Base-by-base conservation (phyloP, 1,140 invertebrate species). In the Aphelenchoides avenae region DNA sequence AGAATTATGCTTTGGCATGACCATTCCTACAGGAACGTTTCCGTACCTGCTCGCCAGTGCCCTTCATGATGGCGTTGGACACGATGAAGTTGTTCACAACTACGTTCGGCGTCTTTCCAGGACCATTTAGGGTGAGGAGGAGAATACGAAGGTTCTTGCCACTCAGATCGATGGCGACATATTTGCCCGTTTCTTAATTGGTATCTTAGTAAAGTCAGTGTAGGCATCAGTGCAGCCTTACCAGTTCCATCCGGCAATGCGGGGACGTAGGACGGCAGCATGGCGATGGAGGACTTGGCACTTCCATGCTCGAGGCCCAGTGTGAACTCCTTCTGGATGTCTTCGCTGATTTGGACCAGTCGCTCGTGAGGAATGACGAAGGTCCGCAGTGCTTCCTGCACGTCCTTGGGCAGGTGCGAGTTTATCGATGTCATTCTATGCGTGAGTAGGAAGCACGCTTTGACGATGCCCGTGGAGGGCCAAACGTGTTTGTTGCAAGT, bases 161-260 rank as follows among this genome's bases (percentile, higher is more conserved):
- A 26, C 60, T 66, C 47, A 75, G 55, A 42, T 75, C 73, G 40
- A 75, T 77, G n/a, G 75, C 75, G 31, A 76, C 72, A 42, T 77
- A 75, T 48, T 75, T 70, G 15, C 73, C 73, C 15, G 49, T 41
- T 56, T 75, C 74, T 77, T 43, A 31, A 72, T 13, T 49, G 46
- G 15, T 46, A 49, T 46, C n/a, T 54, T 46, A 9, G 46, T 13
- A 11, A 49, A 51, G 20, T 49, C 13, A 49, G 13, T 49, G 13
- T 44, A 13, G 42, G 13, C 54, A 9, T 6, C 6, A 49, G 18
- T 26, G 15, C 11, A 66, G 13, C n/a, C 20, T 11, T 7, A 76
- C 71, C 73, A 34, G 64, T 70, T 39, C 73, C 73, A 42, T 72
- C 62, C 7, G 73, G 73, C 5, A 75, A 43, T 0, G 60, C 71